Percentiles rank a stretch among this genome's conserved stretches.
Conservation (phyloP, 2,797 vertebrate genomes). For the Cercopithecus hamlyni region DNA sequence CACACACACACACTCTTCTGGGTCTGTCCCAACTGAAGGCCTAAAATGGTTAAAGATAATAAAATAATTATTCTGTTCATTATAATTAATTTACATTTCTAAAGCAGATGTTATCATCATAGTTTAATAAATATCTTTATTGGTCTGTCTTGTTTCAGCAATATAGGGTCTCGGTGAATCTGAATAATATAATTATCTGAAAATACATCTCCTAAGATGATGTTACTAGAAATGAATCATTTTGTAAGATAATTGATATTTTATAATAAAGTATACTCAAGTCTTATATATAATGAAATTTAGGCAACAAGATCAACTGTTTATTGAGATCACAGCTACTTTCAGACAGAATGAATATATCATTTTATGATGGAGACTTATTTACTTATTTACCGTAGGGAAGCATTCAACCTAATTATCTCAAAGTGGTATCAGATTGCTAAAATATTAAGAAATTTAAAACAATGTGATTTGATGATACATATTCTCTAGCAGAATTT, state of each 20-base stretch:
- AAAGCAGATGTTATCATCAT: not conserved
- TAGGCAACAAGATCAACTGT: not conserved
- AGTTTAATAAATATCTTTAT: not conserved
- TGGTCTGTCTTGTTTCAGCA: not conserved
- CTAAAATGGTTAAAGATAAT: not conserved
- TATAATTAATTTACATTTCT: not conserved
- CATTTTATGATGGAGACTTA: not conserved
- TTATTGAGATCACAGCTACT: not conserved
- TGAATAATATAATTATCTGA: not conserved
- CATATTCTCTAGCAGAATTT: not conserved
- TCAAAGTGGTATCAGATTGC: not conserved
- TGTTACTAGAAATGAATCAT: not conserved
- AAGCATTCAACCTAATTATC: not conserved
- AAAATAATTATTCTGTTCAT: not conserved
- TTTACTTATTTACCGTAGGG: not conserved
- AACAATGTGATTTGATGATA: not conserved
- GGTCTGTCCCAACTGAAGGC: not conserved
- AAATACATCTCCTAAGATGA: not conserved
- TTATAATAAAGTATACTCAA: not conserved
- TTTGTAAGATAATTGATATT: not conserved
- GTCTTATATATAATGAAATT: not conserved
- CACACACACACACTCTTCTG: not conserved
- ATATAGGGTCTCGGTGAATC: not conserved
- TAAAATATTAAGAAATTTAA: not conserved
- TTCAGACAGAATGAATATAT: not conserved